Conservation (phyloP, 1,140 invertebrate genomes). For the Lasioglossum baleicum region DNA sequence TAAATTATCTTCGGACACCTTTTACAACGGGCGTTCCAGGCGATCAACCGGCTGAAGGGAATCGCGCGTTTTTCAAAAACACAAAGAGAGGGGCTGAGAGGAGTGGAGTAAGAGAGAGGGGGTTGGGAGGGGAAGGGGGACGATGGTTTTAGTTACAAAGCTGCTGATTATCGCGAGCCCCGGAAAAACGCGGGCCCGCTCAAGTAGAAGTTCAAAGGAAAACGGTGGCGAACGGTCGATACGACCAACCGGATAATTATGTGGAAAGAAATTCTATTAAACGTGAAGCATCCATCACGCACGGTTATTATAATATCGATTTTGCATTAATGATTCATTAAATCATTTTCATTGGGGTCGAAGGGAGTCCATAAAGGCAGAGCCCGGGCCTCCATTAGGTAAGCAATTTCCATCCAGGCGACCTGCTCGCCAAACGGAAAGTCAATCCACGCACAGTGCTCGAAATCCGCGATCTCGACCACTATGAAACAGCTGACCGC, state of each 20-base stretch:
- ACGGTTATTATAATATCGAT: constrained; percentile 48
- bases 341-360: constrained; percentile 41
- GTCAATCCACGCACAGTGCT: too few species aligned
- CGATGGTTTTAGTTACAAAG: constrained; percentile 7
- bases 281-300: constrained; percentile 41
- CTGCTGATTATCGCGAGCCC: constrained; percentile 9
- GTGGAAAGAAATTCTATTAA: constrained; percentile 49
- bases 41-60: constrained; percentile 40
- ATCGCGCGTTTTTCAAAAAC: constrained; percentile 20
- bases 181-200: constrained; percentile 23
- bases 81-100: background rate
- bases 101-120: too few species aligned
- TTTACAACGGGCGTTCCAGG: constrained; percentile 24
- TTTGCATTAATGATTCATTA: constrained; percentile 47
- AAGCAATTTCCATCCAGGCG: constrained; percentile 28
- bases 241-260: constrained; percentile 41
- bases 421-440: constrained; percentile 6
- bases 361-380: constrained; percentile 33
- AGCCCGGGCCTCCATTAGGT: constrained; percentile 21
- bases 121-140: background rate
- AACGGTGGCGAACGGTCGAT: constrained; percentile 4
- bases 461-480: too few species aligned
- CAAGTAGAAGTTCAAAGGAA: constrained; percentile 2
- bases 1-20: constrained; percentile 59
- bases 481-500: too few species aligned